Conservation (phyloP, 92 coral and sea anemone genomes). For the Parazoanthus swiftii region DNA sequence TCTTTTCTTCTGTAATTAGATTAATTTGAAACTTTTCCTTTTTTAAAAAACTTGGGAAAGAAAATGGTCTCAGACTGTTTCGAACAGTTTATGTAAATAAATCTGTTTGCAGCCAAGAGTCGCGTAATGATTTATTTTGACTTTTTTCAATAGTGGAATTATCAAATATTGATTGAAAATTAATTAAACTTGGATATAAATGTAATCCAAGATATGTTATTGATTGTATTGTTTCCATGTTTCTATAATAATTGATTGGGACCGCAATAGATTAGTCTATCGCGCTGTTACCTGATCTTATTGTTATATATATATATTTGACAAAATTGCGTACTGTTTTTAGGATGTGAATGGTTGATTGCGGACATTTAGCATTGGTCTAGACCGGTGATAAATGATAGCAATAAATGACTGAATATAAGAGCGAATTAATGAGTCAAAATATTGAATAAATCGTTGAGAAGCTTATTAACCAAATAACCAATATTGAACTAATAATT, state of each 20-base stretch:
- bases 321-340: not conserved
- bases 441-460: not conserved
- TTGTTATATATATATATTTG: not conserved
- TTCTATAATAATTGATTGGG: not conserved
- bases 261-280: not conserved
- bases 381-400: not conserved
- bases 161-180: not conserved
- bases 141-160: not conserved
- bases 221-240: not conserved
- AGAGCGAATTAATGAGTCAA: not conserved
- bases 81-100: not conserved
- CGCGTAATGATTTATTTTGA: not conserved
- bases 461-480: too few species aligned
- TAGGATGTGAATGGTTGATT: not conserved
- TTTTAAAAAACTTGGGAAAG: not conserved
- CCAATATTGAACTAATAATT: not conserved
- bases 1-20: slow-evolving; percentile 1
- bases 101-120: not conserved
- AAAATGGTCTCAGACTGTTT: not conserved
- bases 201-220: not conserved
- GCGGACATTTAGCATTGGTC: not conserved
- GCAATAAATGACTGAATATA: too few species aligned
- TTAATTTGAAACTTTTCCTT: not conserved
- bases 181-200: not conserved
- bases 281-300: not conserved